Conservation (phyloP, 2,113 vertebrate species). For the Bostrychus sinensis region DNA sequence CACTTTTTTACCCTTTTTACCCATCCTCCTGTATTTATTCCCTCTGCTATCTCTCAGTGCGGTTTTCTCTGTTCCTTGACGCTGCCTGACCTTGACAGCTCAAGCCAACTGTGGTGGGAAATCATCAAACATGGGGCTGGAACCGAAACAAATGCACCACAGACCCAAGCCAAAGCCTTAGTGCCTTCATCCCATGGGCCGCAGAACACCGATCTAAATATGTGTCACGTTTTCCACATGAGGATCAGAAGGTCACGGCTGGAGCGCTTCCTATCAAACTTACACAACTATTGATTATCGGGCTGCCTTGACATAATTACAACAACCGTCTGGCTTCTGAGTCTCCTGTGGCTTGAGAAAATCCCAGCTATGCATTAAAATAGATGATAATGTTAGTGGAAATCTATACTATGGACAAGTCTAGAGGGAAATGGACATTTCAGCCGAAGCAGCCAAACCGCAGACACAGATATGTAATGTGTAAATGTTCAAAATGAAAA, state of each 20-base stretch:
- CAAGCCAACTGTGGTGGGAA: slow-evolving; percentile 47
- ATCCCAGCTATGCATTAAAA: slow-evolving; percentile 28
- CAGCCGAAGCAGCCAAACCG: slow-evolving; percentile 3
- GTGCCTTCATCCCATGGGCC: slow-evolving; percentile 36
- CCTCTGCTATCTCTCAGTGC: slow-evolving; percentile 6
- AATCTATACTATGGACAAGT: slow-evolving; percentile 37
- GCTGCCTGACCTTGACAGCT: slow-evolving; percentile 57
- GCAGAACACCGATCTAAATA: slow-evolving; percentile 13
- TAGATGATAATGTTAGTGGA: slow-evolving; percentile 9
- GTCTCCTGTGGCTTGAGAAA: slow-evolving; percentile 27
- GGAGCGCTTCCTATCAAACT: slow-evolving; percentile 15
- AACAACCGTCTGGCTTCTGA: slow-evolving; percentile 11
- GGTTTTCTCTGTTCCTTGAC: slow-evolving; percentile 13
- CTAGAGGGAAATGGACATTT: too few relatives aligned
- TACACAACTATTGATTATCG: slow-evolving; percentile 46
- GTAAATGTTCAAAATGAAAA: neutral
- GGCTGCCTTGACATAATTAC: slow-evolving; percentile 17
- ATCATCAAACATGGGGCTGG: slow-evolving; percentile 10
- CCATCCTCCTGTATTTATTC: slow-evolving; percentile 14
- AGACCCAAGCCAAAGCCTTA: slow-evolving; percentile 27
- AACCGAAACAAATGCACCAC: slow-evolving; percentile 28
- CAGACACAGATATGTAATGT: neutral
- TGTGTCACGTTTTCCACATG: slow-evolving; percentile 10
- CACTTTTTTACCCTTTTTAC: slow-evolving; percentile 15
- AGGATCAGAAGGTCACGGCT: slow-evolving; percentile 24